Percentiles rank a stretch among this genome's conserved stretches.
Conservation (phyloP, 2,113 vertebrate genomes). For the Bos indicus region DNA sequence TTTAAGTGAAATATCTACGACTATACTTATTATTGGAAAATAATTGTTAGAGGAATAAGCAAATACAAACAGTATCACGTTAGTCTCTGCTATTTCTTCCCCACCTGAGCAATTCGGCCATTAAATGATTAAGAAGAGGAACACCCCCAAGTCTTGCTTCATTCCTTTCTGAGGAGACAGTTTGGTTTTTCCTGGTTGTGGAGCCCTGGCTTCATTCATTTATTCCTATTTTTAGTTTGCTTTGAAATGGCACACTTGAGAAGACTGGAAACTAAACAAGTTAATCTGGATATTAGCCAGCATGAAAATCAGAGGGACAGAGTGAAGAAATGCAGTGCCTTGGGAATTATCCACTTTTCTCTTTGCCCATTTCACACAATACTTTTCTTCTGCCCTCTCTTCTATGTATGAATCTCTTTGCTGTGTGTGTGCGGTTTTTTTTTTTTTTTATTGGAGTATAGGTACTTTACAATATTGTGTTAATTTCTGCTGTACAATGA, state of each 20-base stretch:
- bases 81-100: neutral
- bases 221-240: neutral
- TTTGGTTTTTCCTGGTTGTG: neutral
- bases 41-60: neutral
- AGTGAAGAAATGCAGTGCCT: neutral
- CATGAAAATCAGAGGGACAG: neutral
- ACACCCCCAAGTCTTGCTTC: neutral
- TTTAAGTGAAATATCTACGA: neutral
- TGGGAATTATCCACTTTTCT: neutral
- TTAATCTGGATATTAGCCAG: neutral
- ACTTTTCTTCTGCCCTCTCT: neutral
- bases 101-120: conserved; percentile 10
- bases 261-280: neutral
- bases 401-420: neutral
- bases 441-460: neutral
- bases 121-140: conserved; percentile 22
- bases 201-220: neutral
- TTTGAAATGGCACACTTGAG: neutral
- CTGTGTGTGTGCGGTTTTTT: neutral
- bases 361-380: accelerated
- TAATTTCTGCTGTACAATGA: neutral
- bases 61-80: neutral
- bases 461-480: neutral
- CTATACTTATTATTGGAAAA: conserved; percentile 9
- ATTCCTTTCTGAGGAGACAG: neutral